Base-by-base conservation (phyloP, 2,888 invertebrate genomes). In the Cynaeus angustus region DNA sequence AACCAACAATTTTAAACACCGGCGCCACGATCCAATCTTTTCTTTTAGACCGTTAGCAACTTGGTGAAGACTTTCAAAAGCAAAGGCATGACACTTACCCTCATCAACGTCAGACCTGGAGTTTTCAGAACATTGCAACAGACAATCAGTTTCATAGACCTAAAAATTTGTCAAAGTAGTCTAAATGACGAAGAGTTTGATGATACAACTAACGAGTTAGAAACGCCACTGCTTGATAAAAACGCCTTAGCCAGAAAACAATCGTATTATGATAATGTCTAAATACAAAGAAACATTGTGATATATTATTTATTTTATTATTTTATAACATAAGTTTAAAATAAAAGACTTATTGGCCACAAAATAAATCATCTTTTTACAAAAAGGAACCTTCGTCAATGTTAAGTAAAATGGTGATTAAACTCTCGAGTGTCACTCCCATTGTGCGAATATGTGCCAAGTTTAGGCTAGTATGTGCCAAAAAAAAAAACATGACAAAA, bases 1-100 rank as follows among this genome's bases (percentile, higher is more conserved):
- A 45, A 13, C 16, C 21, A 21, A 4, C n/a, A n/a, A n/a, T n/a
- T 1, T 21, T 21, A 3, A 21, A 21, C 21, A 4, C 21, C 2
- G 21, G 21, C 33, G 33, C n/a, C 12, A 48, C 16, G 2, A 5
- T 30, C 14, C 8, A 37, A 3, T 33, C 4, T 5, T 71, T 64
- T 69, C 50, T 82, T 81, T 4, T 86, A 92, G 88, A 88, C 89
- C 55, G 83, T 93, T 1, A 87, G 88, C 70, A 86, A 87, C 0
- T 79, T 92, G 6, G 83, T 88, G 3, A 86, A 86, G 33, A 33
- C 33, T n/a, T 33, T 33, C n/a, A 33, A 33, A 2, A 2, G 3
- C 7, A 33, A 33, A 33, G 33, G 33, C 2, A 7, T 9, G n/a
- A 33, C n/a, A 7, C 33, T 33, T 1, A 33, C 89, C 43, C 82